Evolutionary conservation across 2,888 invertebrate species (phyloP).

Genomic region (Leistus spinibarbis): DNA sequence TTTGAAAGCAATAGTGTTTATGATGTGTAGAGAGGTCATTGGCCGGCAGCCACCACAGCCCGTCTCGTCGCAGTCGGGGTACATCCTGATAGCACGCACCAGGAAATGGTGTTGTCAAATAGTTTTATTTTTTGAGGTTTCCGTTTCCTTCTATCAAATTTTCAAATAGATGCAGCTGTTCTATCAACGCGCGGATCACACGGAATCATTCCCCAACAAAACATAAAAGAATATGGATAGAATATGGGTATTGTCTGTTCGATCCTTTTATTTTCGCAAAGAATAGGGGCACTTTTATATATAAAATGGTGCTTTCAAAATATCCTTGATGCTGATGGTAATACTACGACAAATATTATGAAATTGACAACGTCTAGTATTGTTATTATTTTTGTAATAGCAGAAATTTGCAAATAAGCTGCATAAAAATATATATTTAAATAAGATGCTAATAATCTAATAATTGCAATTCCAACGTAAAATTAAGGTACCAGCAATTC

Average conservation of each 20-base stretch:
- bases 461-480: no score
- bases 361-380: neutral
- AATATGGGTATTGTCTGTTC: neutral
- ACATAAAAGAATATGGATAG: neutral
- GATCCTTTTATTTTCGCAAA: neutral
- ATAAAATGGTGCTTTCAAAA: neutral
- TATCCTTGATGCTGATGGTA: neutral
- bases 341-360: no score
- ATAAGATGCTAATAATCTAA: no score
- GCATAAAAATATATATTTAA: no score
- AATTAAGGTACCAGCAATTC: no score
- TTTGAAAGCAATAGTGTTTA: neutral
- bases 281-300: neutral
- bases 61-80: neutral
- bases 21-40: neutral
- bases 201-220: neutral
- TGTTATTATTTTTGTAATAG: no score
- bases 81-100: slow-evolving; percentile 13
- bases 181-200: neutral
- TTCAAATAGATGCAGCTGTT: slow-evolving; percentile 29
- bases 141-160: slow-evolving; percentile 30
- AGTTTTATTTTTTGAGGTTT: slow-evolving; percentile 23
- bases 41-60: neutral
- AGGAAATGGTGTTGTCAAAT: slow-evolving; percentile 28
- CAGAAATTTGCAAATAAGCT: no score